Evolutionary conservation across 2,113 vertebrate species (phyloP), one percentile per base, ranked within the genome.

Genomic region (Cyanoderma ruficeps): DNA sequence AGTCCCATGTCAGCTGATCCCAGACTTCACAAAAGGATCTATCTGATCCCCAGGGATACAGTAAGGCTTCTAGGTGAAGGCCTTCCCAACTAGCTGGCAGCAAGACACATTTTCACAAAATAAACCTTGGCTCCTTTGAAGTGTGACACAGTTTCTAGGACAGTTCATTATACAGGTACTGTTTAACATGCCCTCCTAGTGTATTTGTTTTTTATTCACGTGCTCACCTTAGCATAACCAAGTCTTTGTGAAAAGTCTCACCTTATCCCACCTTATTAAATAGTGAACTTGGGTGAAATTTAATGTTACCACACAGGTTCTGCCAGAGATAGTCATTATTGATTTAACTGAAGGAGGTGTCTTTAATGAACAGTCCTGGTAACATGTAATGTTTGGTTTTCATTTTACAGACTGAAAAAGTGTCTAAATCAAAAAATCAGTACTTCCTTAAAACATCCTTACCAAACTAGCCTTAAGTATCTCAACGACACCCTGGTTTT

Each of bases 391-490:
- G 14, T 47, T 92, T 52, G 19, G 5, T 6, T 81, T 94, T 74
- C 42, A 67, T 65, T 93, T 67, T n/a, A 63, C 24, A 63, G 59
- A 74, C 46, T 44, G 15, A 88, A 70, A 57, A 92, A 57, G 11
- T 55, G 77, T 13, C 18, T 69, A 65, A 47, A 60, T 49, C 0
- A 55, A 93, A 75, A 68, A 31, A 39, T 9, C 6, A 27, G 13
- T 61, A 78, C 1, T 0, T 64, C 30, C 47, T 74, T 71, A 15
- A 2, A 70, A 67, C 0, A 0, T 10, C 35, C 46, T 72, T 1
- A 0, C 39, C 71, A 65, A 87, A 79, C 22, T 7, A 64, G 19
- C 5, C 10, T 17, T 16, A 52, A 79, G 55, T 53, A 88, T 11
- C 39, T 81, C 65, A 70, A 11, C 7, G 18, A 61, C 8, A 61